phyloP scores from a whole-genome alignment of 1,140 invertebrate genomes.

The Drusus annulatus region DNA sequence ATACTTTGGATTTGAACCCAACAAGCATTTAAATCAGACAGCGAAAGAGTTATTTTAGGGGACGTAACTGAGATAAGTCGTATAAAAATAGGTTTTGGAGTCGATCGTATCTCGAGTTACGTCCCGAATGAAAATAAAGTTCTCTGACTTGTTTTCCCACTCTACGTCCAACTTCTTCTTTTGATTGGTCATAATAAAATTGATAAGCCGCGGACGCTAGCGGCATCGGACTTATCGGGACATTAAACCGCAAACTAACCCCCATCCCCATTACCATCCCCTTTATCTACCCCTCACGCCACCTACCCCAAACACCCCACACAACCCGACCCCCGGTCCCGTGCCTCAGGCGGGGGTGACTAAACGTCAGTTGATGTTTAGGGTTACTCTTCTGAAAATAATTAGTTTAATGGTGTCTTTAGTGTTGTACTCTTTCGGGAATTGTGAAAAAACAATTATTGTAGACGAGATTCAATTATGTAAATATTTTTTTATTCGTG shows the following conservation, averaged over 20 bases:
- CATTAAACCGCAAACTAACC: conserved; percentile 56
- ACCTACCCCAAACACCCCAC: background rate
- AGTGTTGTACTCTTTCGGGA: too few species aligned
- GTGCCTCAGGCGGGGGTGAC: too few species aligned
- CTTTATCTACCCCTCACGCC: background rate
- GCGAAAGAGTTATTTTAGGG: too few species aligned
- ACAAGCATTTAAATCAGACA: too few species aligned
- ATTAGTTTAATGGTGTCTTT: too few species aligned
- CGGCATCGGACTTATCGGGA: conserved; percentile 55
- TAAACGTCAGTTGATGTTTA: too few species aligned
- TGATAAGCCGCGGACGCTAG: conserved; percentile 53
- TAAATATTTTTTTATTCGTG: too few species aligned
- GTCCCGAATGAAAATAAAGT: conserved; percentile 49
- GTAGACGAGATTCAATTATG: too few species aligned
- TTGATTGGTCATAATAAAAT: conserved; percentile 60
- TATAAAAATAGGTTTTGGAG: conserved; percentile 37
- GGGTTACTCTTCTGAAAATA: too few species aligned
- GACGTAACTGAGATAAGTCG: conserved; percentile 24
- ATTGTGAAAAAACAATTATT: too few species aligned
- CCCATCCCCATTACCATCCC: background rate
- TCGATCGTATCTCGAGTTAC: conserved; percentile 40
- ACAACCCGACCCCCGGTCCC: too few species aligned
- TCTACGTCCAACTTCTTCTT: conserved; percentile 57
- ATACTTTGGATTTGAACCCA: too few species aligned
- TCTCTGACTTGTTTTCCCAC: conserved; percentile 55